Evolutionary conservation across 1,140 invertebrate genomes (phyloP), one percentile per base, ranked within the genome.

Genomic region (Papilio glaucus): DNA sequence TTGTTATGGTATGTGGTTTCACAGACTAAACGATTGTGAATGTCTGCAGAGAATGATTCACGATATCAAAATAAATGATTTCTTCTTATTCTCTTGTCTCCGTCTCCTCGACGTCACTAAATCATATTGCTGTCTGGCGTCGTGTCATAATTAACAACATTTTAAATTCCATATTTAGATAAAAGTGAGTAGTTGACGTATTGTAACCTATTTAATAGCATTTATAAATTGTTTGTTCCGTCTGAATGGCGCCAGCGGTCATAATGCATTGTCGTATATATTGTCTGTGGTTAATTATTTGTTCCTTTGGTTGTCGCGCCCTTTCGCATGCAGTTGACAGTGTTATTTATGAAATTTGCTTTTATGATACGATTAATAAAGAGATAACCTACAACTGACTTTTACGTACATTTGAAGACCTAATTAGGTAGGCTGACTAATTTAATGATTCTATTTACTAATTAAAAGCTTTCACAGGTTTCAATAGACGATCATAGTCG

Each of bases 31-130:
- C 71, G 78, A n/a, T 75, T 71, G 53, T 71, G 75, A 77, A 75
- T 71, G 80, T 78, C 79, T 63, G 75, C 75, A 76, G 33, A 21
- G 70, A 69, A 76, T 89, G 89, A 91, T 85, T 91, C 87, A 91
- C 72, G 65, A 82, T 72, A 84, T 88, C 65, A 82, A 89, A 91
- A 89, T 91, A 89, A 88, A 85, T 78, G 57, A 80, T 74, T 77
- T 82, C 83, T 81, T 85, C 82, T 84, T 83, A 77, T 81, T 85
- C 76, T 77, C 74, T 77, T 74, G 75, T 62, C 74, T 78, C 79
- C 68, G 77, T 76, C 74, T 76, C 75, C 70, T 77, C 61, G 42
- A 57, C 53, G 75, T 78, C 75, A 76, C 78, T 87, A 84, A 85
- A 87, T 88, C 83, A 84, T 85, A 75, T 69, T 69, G 77, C 63